Evolutionary conservation across 2,113 vertebrate genomes (phyloP).

Genomic region (Oriolus oriolus): DNA sequence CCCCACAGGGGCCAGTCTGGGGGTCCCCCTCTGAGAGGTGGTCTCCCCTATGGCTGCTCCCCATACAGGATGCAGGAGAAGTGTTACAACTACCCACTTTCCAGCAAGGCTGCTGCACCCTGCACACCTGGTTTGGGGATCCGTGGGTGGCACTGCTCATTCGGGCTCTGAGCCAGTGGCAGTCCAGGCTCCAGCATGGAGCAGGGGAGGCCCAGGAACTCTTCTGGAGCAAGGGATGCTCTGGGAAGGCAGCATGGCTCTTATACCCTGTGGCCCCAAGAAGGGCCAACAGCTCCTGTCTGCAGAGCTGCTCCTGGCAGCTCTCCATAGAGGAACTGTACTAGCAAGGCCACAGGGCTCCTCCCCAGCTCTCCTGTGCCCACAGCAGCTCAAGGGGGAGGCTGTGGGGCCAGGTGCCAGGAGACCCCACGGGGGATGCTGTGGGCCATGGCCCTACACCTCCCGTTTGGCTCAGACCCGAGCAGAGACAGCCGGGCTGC

Average conservation of each 20-base stretch:
- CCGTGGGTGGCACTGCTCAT: neutral
- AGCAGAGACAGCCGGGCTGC: neutral
- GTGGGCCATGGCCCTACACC: neutral
- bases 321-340: neutral
- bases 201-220: neutral
- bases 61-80: neutral
- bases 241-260: neutral
- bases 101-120: neutral
- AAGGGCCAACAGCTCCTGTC: neutral
- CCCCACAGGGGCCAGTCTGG: neutral
- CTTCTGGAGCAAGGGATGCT: neutral
- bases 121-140: neutral
- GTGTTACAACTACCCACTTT: neutral
- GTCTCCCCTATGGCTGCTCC: neutral
- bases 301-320: neutral
- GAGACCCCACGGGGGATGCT: neutral
- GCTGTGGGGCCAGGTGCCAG: neutral
- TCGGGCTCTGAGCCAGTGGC: neutral
- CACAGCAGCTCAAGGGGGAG: rapidly evolving
- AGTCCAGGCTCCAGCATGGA: neutral
- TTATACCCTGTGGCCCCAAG: rapidly evolving
- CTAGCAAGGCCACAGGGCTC: neutral
- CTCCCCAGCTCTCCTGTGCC: neutral
- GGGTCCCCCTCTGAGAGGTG: rapidly evolving
- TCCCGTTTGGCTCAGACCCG: neutral